Evolutionary conservation across 2,113 vertebrate species (phyloP).

Genomic region (Triplophysa siluroides): DNA sequence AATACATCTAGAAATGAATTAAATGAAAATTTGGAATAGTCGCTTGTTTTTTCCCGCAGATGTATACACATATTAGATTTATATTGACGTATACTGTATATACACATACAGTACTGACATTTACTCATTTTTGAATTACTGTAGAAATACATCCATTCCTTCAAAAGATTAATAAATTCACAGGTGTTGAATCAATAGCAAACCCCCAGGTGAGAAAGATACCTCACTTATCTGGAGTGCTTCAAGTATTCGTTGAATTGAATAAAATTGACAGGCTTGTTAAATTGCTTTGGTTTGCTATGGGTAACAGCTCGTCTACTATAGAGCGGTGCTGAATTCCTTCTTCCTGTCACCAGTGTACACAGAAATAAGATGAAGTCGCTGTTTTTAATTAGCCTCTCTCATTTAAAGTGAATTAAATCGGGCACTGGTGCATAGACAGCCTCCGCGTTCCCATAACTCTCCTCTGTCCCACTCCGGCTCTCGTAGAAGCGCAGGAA

Average conservation of each 20-base stretch:
- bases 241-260: constrained; percentile 21
- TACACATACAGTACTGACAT: too few species aligned
- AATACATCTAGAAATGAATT: too few species aligned
- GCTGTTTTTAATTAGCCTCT: constrained; percentile 58
- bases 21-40: too few species aligned
- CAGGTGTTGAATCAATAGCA: too few species aligned
- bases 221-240: constrained; percentile 30
- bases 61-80: too few species aligned
- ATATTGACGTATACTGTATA: too few species aligned
- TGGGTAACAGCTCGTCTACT: constrained; percentile 55
- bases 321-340: constrained; percentile 39
- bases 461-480: not conserved
- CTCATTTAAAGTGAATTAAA: constrained; percentile 52
- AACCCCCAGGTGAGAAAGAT: constrained; percentile 16
- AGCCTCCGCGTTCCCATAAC: constrained; percentile 10
- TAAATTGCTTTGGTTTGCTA: constrained; percentile 56
- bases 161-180: too few species aligned
- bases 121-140: too few species aligned
- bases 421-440: constrained; percentile 30
- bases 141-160: too few species aligned
- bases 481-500: not conserved
- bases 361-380: constrained; percentile 52
- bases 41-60: too few species aligned
- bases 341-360: constrained; percentile 46
- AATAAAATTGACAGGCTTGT: constrained; percentile 44